Evolutionary conservation across 2,113 vertebrate species (phyloP).

Genomic region (Lanius ludovicianus): DNA sequence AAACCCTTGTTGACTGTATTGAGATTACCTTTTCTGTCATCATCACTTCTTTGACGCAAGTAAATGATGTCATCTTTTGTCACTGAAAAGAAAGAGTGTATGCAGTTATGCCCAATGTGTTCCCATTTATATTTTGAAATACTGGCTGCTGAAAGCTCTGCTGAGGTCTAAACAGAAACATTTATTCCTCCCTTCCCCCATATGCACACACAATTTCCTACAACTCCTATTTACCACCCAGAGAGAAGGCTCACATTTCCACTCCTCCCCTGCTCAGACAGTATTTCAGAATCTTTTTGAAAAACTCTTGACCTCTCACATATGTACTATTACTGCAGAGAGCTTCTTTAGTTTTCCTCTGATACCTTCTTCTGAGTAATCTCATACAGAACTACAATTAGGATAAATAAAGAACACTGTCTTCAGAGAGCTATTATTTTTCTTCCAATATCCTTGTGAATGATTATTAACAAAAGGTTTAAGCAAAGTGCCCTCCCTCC

Average conservation of each 20-base stretch:
- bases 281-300: conserved; percentile 28
- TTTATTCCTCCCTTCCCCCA: neutral
- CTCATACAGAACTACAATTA: conserved; percentile 5
- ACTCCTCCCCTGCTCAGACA: neutral
- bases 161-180: neutral
- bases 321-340: neutral
- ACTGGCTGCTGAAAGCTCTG: conserved; percentile 17
- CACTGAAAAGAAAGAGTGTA: neutral
- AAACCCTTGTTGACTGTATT: neutral
- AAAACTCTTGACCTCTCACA: conserved; percentile 52
- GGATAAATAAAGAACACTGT: neutral
- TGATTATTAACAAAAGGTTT: neutral
- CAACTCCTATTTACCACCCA: conserved; percentile 48
- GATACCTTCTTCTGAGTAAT: neutral
- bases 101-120: neutral
- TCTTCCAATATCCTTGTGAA: neutral
- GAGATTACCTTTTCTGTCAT: neutral
- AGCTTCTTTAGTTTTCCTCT: conserved; percentile 24
- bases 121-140: neutral
- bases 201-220: neutral
- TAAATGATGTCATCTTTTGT: neutral
- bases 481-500: neutral
- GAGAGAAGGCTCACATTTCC: conserved; percentile 37
- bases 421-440: conserved; percentile 9
- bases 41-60: neutral